Percentiles rank a stretch among this genome's conserved stretches.
These are phyloP conservation scores for Lophius americanus DNA, from an alignment of 2,797 vertebrate species.

Conservation along the genomic window DNA sequence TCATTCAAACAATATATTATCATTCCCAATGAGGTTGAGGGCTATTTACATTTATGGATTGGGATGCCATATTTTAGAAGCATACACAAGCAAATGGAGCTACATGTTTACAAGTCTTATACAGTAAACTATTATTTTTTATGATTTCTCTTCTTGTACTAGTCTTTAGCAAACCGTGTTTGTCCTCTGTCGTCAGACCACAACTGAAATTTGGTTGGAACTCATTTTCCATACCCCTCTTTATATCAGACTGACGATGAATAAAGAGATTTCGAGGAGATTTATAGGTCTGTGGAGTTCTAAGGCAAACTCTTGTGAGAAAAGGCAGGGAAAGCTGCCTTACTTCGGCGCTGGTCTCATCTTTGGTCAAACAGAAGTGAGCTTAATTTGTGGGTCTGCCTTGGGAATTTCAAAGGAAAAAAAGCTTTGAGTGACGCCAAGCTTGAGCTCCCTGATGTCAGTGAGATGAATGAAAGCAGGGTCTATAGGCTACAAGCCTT, in stretches of 20 bases:
- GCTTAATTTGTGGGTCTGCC: conserved; percentile 83
- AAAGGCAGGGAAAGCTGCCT: conserved; percentile 72
- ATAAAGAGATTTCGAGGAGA: conserved; percentile 78
- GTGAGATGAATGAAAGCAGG: conserved; percentile 79
- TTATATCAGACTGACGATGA: conserved; percentile 68
- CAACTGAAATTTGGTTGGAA: conserved; percentile 44
- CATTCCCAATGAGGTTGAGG: conserved; percentile 77
- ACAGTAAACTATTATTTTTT: neutral
- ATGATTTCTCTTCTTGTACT: neutral
- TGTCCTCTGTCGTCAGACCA: conserved; percentile 43
- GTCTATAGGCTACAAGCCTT: conserved; percentile 73
- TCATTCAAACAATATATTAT: conserved; percentile 81
- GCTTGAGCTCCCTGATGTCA: conserved; percentile 79
- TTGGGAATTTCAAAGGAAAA: conserved; percentile 81
- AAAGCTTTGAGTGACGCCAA: conserved; percentile 76
- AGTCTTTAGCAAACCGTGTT: conserved; percentile 39
- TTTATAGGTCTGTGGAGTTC: conserved; percentile 77
- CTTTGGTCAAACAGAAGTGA: conserved; percentile 82
- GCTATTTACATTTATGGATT: conserved; percentile 85
- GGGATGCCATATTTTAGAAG: conserved; percentile 65
- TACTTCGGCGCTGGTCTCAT: conserved; percentile 73
- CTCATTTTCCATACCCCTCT: conserved; percentile 51
- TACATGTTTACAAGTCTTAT: conserved; percentile 21
- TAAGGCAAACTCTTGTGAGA: conserved; percentile 76
- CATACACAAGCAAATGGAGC: conserved; percentile 26